Evolutionary conservation across 2,888 invertebrate species (phyloP).

Genomic region (Acleris literana): DNA sequence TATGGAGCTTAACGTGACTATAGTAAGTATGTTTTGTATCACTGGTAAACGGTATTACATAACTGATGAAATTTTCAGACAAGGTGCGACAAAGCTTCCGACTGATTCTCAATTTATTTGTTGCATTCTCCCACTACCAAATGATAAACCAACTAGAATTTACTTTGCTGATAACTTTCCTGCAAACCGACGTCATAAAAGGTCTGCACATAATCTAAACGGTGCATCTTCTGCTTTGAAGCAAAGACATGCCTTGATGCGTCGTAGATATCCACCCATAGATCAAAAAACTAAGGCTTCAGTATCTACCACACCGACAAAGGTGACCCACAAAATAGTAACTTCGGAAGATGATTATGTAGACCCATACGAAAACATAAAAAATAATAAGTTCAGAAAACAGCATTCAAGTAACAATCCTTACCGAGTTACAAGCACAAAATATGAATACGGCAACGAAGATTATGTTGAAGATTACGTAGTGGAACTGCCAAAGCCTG

Average conservation of each 20-base stretch:
- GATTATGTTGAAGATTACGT: constrained; percentile 63
- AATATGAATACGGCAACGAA: constrained; percentile 51
- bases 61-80: constrained; percentile 41
- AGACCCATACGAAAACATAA: constrained; percentile 76
- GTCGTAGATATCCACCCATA: constrained; percentile 50
- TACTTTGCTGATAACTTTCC: constrained; percentile 46
- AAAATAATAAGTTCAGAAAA: constrained; percentile 56
- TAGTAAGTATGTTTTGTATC: neutral
- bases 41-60: neutral
- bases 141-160: constrained; percentile 42
- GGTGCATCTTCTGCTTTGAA: constrained; percentile 48
- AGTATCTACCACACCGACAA: constrained; percentile 42
- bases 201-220: constrained; percentile 47
- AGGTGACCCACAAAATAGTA: constrained; percentile 50
- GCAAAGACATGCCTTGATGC: constrained; percentile 62
- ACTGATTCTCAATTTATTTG: constrained; percentile 50
- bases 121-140: constrained; percentile 57
- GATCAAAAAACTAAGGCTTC: constrained; percentile 44
- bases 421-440: constrained; percentile 38
- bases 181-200: constrained; percentile 48
- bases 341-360: constrained; percentile 58
- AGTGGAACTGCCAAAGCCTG: constrained; percentile 70
- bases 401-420: constrained; percentile 42
- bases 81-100: constrained; percentile 37
- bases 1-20: too few species aligned